phyloP scores from a whole-genome alignment of 2,888 invertebrate genomes.

The Conchocele bisecta region DNA sequence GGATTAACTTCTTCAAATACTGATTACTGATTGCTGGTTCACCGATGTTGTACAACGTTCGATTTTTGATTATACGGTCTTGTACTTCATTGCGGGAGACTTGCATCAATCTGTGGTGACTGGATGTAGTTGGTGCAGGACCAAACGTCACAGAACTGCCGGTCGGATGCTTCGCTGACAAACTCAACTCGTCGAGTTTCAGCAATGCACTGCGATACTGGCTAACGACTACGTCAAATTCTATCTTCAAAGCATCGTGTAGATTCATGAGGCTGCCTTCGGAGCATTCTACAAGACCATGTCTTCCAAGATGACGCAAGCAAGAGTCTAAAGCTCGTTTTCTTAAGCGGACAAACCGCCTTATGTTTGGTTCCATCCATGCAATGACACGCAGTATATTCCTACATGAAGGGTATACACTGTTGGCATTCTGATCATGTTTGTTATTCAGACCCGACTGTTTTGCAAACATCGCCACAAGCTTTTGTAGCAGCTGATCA shows the following conservation, averaged over 20 bases:
- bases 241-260: slow-evolving; percentile 91
- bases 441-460: slow-evolving; percentile 57
- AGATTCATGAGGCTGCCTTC: slow-evolving; percentile 87
- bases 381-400: slow-evolving; percentile 82
- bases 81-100: slow-evolving; percentile 93
- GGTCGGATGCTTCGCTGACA: slow-evolving; percentile 77
- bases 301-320: slow-evolving; percentile 93
- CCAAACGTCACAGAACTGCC: slow-evolving; percentile 83
- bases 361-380: slow-evolving; percentile 84
- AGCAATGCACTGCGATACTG: slow-evolving; percentile 94
- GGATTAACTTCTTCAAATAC: slow-evolving; percentile 89
- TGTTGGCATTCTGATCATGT: slow-evolving; percentile 68
- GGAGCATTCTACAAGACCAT: slow-evolving; percentile 88
- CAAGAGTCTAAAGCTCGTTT: slow-evolving; percentile 91
- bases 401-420: slow-evolving; percentile 70
- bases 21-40: slow-evolving; percentile 91
- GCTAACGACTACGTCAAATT: slow-evolving; percentile 92
- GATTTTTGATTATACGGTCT: slow-evolving; percentile 94
- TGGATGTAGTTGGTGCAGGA: slow-evolving; percentile 90
- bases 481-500: slow-evolving; percentile 92
- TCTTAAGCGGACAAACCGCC: slow-evolving; percentile 87
- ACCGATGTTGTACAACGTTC: slow-evolving; percentile 89
- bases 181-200: slow-evolving; percentile 87
- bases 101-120: slow-evolving; percentile 94
- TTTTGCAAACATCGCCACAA: slow-evolving; percentile 89